These are phyloP conservation scores for Myotis davidii DNA, from an alignment of 2,113 vertebrate genomes.

Conservation along the genomic window DNA sequence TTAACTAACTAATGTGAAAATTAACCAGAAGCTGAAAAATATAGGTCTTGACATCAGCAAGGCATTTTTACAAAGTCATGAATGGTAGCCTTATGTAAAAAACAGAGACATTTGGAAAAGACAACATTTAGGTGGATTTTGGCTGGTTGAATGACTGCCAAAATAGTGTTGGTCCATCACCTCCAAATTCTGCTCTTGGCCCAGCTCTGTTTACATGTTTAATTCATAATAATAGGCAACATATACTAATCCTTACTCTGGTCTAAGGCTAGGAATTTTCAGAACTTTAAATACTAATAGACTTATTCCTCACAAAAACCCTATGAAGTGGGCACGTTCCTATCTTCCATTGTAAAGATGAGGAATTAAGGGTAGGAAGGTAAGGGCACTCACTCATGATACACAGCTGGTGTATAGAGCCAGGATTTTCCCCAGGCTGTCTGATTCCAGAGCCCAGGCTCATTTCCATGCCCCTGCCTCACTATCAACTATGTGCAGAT, in stretches of 20 bases:
- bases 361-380: not conserved
- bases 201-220: not conserved
- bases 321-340: not conserved
- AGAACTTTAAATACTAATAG: not conserved
- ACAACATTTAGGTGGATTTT: conserved; percentile 29
- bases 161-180: not conserved
- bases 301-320: not conserved
- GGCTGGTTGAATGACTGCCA: not conserved
- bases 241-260: not conserved
- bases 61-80: not conserved
- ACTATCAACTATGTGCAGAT: not conserved
- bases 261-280: not conserved
- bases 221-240: not conserved
- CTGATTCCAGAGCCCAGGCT: not conserved
- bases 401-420: not conserved
- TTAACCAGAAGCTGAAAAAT: not conserved
- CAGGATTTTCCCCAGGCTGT: not conserved
- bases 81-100: not conserved
- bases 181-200: not conserved
- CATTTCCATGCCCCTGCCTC: not conserved
- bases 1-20: not conserved
- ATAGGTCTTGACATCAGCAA: not conserved
- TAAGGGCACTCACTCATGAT: not conserved
- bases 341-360: not conserved
- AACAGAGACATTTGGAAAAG: not conserved